Percentiles rank a stretch among this genome's conserved stretches.
phyloP scores from a whole-genome alignment of 1,140 invertebrate genomes.

The Rhopalosiphum maidis region DNA sequence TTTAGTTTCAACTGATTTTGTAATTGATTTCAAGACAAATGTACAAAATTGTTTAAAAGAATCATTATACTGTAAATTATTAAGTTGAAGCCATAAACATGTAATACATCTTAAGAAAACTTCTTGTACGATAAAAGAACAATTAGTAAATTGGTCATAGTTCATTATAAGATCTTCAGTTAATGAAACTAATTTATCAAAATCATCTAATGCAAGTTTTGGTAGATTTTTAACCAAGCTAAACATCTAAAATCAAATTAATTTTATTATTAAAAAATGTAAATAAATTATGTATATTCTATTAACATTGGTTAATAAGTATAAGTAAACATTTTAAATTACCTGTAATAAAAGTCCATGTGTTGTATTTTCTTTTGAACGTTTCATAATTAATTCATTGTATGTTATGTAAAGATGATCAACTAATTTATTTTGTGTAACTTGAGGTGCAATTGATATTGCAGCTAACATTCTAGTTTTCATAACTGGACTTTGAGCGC shows the following conservation, averaged over 20 bases:
- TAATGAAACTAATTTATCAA: conserved; percentile 25
- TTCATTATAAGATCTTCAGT: neutral
- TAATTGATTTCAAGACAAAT: neutral
- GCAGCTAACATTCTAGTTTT: conserved; percentile 64
- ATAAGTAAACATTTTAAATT: neutral
- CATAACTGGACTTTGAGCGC: conserved; percentile 62
- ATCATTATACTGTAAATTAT: neutral
- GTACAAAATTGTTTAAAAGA: neutral
- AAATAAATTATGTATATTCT: neutral
- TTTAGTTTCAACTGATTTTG: neutral
- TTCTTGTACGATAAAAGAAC: conserved; percentile 36
- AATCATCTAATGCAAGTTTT: neutral
- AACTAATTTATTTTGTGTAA: conserved; percentile 63
- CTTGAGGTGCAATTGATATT: conserved; percentile 63
- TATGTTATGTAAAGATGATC: conserved; percentile 62
- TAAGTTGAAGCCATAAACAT: conserved; percentile 45
- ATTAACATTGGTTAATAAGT: neutral
- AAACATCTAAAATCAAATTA: conserved; percentile 39
- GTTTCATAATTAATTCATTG: conserved; percentile 60
- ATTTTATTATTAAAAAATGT: neutral
- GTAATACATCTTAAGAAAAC: conserved; percentile 47
- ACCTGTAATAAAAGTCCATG: conserved; percentile 66
- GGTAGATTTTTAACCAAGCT: conserved; percentile 43
- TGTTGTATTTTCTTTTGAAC: conserved; percentile 63
- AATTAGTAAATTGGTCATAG: neutral